Conservation (phyloP, 2,113 vertebrate genomes). For the Halcyon senegalensis region DNA sequence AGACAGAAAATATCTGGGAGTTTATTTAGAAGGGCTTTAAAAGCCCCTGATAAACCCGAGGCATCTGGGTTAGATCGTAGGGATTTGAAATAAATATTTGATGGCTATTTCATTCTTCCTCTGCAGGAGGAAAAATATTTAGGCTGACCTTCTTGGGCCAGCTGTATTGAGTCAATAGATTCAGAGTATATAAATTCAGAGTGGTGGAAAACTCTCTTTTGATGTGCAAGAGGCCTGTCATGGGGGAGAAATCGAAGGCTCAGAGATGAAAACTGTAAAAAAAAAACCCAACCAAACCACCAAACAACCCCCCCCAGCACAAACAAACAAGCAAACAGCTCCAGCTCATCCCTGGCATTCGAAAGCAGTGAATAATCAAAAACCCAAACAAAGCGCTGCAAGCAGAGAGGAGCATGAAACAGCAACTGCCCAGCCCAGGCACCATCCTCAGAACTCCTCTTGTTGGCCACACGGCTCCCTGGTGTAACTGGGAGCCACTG, state of each 20-base stretch:
- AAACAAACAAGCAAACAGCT: not conserved
- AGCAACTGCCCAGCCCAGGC: not conserved
- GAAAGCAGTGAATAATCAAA: not conserved
- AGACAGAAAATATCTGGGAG: not conserved
- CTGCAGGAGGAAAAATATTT: not conserved
- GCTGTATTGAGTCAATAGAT: not conserved
- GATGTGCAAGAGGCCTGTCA: not conserved
- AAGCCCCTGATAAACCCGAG: not conserved
- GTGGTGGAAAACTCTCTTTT: not conserved
- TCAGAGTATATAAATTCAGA: not conserved
- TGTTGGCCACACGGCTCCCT: rapidly evolving
- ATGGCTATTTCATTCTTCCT: not conserved
- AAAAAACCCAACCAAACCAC: not conserved
- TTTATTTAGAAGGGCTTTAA: constrained; percentile 1
- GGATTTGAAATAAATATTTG: constrained; percentile 37
- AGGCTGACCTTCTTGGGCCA: not conserved
- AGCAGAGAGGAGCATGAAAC: not conserved
- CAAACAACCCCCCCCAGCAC: not conserved
- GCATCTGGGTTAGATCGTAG: not conserved
- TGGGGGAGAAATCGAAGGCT: not conserved
- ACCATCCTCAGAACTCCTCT: not conserved
- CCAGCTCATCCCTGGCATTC: not conserved
- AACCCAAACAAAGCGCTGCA: not conserved
- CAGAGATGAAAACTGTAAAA: not conserved
- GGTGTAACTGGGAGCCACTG: not conserved